A percentile compares a stretch with the other conserved stretches of the same genome.
Conservation (phyloP, 2,888 invertebrate genomes). For the Noctua pronuba region DNA sequence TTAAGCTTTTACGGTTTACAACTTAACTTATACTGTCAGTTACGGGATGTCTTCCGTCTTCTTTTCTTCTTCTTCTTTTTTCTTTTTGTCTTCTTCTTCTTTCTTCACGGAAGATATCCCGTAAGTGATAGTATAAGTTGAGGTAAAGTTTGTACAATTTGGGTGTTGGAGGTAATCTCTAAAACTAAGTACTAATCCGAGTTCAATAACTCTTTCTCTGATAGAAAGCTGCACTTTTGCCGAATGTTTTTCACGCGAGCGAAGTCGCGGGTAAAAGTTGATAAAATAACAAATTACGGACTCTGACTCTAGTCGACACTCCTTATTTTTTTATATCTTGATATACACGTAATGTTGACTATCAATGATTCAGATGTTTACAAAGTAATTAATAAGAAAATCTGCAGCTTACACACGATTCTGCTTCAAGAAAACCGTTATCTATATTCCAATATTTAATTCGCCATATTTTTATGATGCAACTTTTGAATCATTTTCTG, state of each 20-base stretch:
- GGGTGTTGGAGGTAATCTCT: neutral
- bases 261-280: neutral
- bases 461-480: slow-evolving; percentile 31
- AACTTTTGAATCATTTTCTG: neutral
- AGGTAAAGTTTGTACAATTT: too few species aligned
- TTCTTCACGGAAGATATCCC: too few species aligned
- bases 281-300: slow-evolving; percentile 5
- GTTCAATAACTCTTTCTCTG: neutral
- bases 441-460: slow-evolving; percentile 24
- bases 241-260: neutral
- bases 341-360: slow-evolving; percentile 20
- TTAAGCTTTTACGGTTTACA: too few species aligned
- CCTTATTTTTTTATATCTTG: slow-evolving; percentile 15
- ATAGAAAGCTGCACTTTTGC: neutral
- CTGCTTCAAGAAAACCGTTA: slow-evolving; percentile 24
- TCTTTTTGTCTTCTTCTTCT: too few species aligned
- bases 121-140: too few species aligned
- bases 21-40: too few species aligned
- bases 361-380: slow-evolving; percentile 45
- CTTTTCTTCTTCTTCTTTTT: too few species aligned
- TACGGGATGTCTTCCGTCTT: too few species aligned
- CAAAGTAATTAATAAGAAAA: slow-evolving; percentile 17
- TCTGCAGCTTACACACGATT: slow-evolving; percentile 15
- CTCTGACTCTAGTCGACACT: neutral
- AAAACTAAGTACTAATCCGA: neutral